Conservation (phyloP, 2,797 vertebrate species). For the Notamacropus eugenii region DNA sequence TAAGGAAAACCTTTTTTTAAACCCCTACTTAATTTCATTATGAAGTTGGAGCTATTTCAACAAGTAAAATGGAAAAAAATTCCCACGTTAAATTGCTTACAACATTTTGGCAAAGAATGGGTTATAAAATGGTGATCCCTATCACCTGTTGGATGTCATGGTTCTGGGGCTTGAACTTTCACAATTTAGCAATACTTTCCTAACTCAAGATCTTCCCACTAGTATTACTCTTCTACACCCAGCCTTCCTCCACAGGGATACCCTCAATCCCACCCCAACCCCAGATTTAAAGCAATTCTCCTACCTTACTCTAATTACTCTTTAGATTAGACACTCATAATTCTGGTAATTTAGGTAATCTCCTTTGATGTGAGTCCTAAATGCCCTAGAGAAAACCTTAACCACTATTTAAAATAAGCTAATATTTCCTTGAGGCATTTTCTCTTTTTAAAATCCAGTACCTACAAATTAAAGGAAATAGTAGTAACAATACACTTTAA, state of each 20-base stretch:
- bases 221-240: not conserved
- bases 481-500: not conserved
- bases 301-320: not conserved
- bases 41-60: not conserved
- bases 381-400: not conserved
- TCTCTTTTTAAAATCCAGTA: not conserved
- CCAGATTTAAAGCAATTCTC: not conserved
- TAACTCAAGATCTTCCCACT: not conserved
- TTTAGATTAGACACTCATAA: not conserved
- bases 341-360: not conserved
- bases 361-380: not conserved
- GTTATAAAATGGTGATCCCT: not conserved
- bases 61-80: not conserved
- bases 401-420: not conserved
- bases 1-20: not conserved
- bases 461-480: not conserved
- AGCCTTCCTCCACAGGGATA: not conserved
- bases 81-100: not conserved
- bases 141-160: not conserved
- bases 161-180: not conserved
- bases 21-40: not conserved
- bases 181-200: not conserved
- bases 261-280: too few species aligned
- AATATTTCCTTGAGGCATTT: not conserved
- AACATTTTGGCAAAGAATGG: not conserved